A percentile compares a stretch with the other conserved stretches of the same genome.
These are phyloP conservation scores for Petaurus breviceps DNA, from an alignment of 2,113 vertebrate species.

Conservation along the genomic window DNA sequence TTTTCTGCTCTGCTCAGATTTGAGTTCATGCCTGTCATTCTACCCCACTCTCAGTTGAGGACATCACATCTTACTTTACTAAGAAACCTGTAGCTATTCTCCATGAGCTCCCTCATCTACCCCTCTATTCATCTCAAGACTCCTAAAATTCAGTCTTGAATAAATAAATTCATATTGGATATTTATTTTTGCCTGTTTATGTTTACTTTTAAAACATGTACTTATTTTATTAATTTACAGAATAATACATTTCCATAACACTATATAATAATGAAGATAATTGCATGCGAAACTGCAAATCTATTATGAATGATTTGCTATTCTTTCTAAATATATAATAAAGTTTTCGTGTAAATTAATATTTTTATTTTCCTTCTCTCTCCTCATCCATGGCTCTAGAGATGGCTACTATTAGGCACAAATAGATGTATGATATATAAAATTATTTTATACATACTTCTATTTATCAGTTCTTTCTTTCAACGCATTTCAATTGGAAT, in stretches of 20 bases:
- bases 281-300: background rate
- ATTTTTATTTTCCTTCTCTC: background rate
- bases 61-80: background rate
- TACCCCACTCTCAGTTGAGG: background rate
- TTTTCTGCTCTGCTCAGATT: background rate
- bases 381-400: too few species aligned
- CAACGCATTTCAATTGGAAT: background rate
- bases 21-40: background rate
- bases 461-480: too few species aligned
- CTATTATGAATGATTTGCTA: background rate
- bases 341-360: background rate
- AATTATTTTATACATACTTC: too few species aligned
- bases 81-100: background rate
- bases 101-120: background rate
- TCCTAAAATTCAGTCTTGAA: background rate
- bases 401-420: too few species aligned
- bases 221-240: background rate
- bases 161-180: background rate
- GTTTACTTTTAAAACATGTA: background rate
- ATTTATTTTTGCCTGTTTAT: background rate
- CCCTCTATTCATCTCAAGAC: background rate
- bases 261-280: background rate
- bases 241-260: background rate
- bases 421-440: too few species aligned
- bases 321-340: background rate